Base-by-base conservation (phyloP, 2,113 vertebrate genomes). In the Herpailurus yagouaroundi region DNA sequence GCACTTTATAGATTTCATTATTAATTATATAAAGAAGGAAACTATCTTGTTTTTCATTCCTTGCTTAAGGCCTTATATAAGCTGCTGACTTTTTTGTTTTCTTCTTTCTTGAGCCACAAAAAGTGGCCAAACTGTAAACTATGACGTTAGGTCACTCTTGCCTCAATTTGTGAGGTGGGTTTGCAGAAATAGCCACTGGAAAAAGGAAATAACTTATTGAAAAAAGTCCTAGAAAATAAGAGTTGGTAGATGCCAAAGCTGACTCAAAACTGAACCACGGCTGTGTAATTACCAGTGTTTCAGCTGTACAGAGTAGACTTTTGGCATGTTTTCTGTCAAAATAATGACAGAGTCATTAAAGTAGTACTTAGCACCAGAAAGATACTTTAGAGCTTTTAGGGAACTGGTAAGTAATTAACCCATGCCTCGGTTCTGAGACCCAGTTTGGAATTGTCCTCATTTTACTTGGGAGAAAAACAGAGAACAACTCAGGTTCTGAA, bases 151-250 rank as follows among this genome's bases (percentile, higher is more conserved):
- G 81, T 92, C 92, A 81, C 66, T 92, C 90, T 96, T 71, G 89
- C 93, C 92, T 93, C 71, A 81, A 66, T 50, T 93, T 86, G 31
- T 80, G 64, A 81, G 92, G 95, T 57, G 95, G 89, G 89, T 79
- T 97, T 97, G 98, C 88, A 97, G 93, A 97, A 98, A 94, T 89
- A 96, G 83, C 87, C 48, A 82, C 96, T 95, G 94, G 95, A 97
- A 97, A 86, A 97, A 97, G 97, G 95, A 98, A 98, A 97, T 96
- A 88, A 89, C 94, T 63, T 96, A 81, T 38, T 97, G 97, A 96
- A 97, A 95, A 87, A 68, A 95, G 79, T 81, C 64, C 79, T 96
- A 89, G 94, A 97, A 97, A 95, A 97, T 92, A 87, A 94, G 68
- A 74, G 63, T 38, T 90, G 71, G n/a, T 29, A 21, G 76, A 86